Evolutionary conservation across 2,797 vertebrate species (phyloP).

Genomic region (Hippopotamyrus pictus): DNA sequence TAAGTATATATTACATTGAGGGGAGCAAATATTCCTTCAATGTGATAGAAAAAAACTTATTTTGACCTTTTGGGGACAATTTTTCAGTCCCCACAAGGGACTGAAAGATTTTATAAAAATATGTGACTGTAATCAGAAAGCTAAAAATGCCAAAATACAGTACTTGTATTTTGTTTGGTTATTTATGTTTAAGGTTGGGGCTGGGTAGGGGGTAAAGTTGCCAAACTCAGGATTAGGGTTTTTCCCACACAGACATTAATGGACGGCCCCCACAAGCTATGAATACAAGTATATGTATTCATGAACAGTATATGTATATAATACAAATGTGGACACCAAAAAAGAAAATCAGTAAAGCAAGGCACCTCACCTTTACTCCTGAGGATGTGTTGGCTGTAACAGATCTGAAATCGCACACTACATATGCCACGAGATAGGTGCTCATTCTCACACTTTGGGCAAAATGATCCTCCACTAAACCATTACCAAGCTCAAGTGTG

Average conservation of each 20-base stretch:
- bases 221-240: background rate
- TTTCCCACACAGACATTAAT: background rate
- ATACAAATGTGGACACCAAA: background rate
- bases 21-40: background rate
- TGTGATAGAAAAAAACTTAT: background rate
- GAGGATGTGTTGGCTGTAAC: conserved; percentile 13
- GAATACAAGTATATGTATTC: no score
- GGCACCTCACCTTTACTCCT: conserved; percentile 23
- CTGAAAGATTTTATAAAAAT: background rate
- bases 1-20: background rate
- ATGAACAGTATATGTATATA: background rate
- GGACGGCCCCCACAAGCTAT: background rate
- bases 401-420: conserved; percentile 28
- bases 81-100: background rate
- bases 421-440: conserved; percentile 28
- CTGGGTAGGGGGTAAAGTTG: background rate
- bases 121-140: background rate
- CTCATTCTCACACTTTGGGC: conserved; percentile 28
- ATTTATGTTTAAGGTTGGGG: background rate
- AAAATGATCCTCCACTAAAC: conserved; percentile 26
- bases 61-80: background rate
- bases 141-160: background rate
- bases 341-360: background rate
- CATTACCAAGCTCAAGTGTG: conserved; percentile 18
- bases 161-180: background rate